Evolutionary conservation across 1,140 invertebrate genomes (phyloP).

Genomic region (Holotrichia oblita): DNA sequence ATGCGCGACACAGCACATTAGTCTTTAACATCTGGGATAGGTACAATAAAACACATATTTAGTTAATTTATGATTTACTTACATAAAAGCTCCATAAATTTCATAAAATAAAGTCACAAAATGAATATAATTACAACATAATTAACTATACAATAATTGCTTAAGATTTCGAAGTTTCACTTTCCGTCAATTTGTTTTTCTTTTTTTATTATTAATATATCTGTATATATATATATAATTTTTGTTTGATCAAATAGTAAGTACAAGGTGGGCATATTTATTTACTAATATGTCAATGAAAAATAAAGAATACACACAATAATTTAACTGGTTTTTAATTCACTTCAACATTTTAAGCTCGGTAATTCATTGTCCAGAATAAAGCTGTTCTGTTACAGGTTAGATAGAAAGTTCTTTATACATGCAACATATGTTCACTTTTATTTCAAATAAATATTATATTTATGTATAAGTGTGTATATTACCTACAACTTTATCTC

Average conservation of each 20-base stretch:
- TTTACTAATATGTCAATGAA: background rate
- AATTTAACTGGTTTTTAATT: background rate
- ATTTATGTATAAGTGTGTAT: background rate
- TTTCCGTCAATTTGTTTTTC: background rate
- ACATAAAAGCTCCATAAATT: slow-evolving; percentile 35
- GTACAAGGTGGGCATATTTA: background rate
- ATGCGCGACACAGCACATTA: too few relatives aligned
- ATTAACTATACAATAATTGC: slow-evolving; percentile 34
- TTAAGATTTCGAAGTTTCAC: background rate
- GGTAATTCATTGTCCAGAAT: slow-evolving; percentile 57
- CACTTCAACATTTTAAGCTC: too few relatives aligned
- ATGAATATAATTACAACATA: slow-evolving; percentile 27
- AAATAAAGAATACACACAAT: background rate
- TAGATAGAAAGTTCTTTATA: slow-evolving; percentile 6
- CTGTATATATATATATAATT: background rate
- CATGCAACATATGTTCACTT: background rate
- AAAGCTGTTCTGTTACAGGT: background rate
- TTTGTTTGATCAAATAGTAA: background rate
- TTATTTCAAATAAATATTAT: background rate
- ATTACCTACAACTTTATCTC: background rate
- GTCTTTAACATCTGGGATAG: too few relatives aligned
- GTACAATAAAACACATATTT: background rate
- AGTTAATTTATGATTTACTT: slow-evolving; percentile 18
- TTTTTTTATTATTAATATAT: background rate
- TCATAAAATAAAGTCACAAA: slow-evolving; percentile 31